Conservation (phyloP, 2,888 invertebrate species). For the Yponomeuta plumbellus region DNA sequence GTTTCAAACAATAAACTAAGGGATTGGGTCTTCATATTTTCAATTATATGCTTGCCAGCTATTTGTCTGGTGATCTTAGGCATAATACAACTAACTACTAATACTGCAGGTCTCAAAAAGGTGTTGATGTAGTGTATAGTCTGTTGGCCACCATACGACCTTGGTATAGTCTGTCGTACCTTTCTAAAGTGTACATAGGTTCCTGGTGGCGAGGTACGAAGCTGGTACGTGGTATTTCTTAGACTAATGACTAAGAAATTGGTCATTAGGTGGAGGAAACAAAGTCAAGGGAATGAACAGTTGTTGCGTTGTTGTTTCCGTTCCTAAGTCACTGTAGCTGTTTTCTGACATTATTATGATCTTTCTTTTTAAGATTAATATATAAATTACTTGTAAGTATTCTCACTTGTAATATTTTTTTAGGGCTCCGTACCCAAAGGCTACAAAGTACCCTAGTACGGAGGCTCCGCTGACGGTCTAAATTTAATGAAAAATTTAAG, state of each 20-base stretch:
- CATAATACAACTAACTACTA: background rate
- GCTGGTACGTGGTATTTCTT: background rate
- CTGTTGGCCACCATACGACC: background rate
- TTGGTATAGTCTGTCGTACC: background rate
- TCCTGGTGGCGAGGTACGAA: background rate
- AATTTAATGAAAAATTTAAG: no score
- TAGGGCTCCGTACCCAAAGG: no score
- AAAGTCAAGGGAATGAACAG: no score
- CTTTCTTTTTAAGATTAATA: no score
- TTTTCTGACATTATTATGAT: no score
- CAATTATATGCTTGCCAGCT: background rate
- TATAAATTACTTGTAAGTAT: no score
- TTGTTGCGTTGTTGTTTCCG: no score
- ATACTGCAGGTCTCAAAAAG: background rate
- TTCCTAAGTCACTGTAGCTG: no score
- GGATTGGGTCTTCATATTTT: background rate
- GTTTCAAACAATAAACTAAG: background rate
- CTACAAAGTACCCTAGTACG: no score
- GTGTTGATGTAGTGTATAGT: background rate
- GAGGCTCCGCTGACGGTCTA: no score
- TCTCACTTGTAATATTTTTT: no score
- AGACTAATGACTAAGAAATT: background rate
- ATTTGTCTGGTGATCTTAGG: background rate
- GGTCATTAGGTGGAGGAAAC: no score
- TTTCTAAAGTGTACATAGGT: conserved; percentile 1